Evolutionary conservation across 2,888 invertebrate species (phyloP), one percentile per base, ranked within the genome.

Genomic region (Byasa hedistus): DNA sequence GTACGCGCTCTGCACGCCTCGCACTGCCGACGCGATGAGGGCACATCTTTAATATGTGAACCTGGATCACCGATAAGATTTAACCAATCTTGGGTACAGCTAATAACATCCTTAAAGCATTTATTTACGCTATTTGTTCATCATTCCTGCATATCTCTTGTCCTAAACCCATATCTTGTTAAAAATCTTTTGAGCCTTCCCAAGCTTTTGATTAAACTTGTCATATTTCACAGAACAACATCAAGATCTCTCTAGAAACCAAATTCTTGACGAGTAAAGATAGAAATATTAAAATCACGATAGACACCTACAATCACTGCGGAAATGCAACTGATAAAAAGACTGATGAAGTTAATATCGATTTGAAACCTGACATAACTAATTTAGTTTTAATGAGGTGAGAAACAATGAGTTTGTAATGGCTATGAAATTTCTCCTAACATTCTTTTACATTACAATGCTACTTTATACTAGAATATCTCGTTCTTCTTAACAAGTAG

Each of bases 191-290:
- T 32, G 10, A 32, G 8, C 32, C 32, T 32, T 32, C 32, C 7
- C 32, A 32, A 32, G 10, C 10, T 32, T 32, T 32, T 32, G 10
- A 32, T 10, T 32, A 10, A 10, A 48, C 17, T 15, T 19, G 12
- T 48, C 17, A 36, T 60, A 27, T 52, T 23, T 68, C 66, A 24
- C 60, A 76, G 75, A 12, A 62, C 0, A 66, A 63, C n/a, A 65
- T 59, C 15, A 27, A 58, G 5, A 72, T 76, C 22, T 59, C 52
- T 7, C 59, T 76, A n/a, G 75, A 73, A 23, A 76, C 72, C 23
- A 70, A 68, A 23, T 54, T 52, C 7, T 61, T 75, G 57, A 75
- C 74, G 1, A 77, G 71, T 52, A 54, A 32, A 19, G 69, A 72
- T 23, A 52, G 69, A 24, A 55, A 22, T 10, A 70, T 74, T 5